These are phyloP conservation scores for Oreocharis arfaki DNA, from an alignment of 2,113 vertebrate species.

Conservation along the genomic window DNA sequence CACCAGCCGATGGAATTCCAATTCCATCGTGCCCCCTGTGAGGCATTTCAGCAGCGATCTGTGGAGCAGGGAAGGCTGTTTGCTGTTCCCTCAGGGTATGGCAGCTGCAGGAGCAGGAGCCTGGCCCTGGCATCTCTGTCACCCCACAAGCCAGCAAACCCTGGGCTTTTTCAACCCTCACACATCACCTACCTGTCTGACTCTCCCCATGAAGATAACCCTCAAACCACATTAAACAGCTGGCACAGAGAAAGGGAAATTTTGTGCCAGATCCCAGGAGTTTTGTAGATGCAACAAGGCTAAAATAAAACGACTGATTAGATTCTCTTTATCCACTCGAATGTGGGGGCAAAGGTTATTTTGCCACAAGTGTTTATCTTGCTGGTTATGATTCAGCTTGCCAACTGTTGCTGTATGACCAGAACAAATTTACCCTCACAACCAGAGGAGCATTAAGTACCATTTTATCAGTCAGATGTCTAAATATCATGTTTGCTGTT, in stretches of 20 bases:
- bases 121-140: accelerated
- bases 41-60: accelerated
- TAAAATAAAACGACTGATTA: background rate
- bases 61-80: background rate
- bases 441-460: background rate
- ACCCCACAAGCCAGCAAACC: too few relatives aligned
- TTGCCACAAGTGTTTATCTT: slow-evolving; percentile 9
- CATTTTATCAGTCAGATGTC: background rate
- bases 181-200: background rate
- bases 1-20: background rate
- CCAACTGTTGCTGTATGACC: background rate
- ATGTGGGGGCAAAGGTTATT: background rate
- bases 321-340: background rate
- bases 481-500: background rate
- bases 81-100: background rate
- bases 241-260: background rate
- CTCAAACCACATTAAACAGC: background rate
- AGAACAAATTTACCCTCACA: slow-evolving; percentile 13
- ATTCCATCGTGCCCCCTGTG: accelerated
- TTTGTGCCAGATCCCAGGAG: background rate
- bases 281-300: background rate
- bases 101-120: background rate
- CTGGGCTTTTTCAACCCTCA: background rate
- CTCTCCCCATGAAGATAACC: background rate
- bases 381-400: background rate